phyloP scores from a whole-genome alignment of 2,113 vertebrate species.

The Eclectus roratus region DNA sequence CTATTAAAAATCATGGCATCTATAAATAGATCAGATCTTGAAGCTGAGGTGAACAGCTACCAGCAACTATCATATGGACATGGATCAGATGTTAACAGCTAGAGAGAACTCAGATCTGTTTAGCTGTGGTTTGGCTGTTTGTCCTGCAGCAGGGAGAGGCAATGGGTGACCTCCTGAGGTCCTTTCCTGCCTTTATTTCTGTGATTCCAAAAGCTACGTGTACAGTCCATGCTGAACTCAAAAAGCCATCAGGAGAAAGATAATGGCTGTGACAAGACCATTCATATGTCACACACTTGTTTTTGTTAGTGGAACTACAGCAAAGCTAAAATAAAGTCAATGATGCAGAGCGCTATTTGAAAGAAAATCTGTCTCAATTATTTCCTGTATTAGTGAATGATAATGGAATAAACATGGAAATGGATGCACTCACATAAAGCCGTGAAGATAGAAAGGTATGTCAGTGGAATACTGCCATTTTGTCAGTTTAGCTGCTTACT shows the following conservation, averaged over 20 bases:
- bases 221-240: not conserved
- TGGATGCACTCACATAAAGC: not conserved
- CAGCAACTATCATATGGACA: not conserved
- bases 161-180: not conserved
- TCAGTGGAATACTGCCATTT: constrained; percentile 8
- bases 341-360: not conserved
- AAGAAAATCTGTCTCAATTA: constrained; percentile 22
- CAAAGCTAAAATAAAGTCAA: constrained; percentile 45
- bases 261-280: not conserved
- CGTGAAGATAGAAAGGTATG: not conserved
- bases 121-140: not conserved
- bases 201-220: not conserved
- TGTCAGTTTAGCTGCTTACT: not conserved
- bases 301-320: constrained; percentile 14
- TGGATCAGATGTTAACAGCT: not conserved
- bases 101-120: not conserved
- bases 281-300: not conserved
- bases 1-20: not conserved
- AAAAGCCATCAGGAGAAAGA: not conserved
- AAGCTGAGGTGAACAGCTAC: not conserved
- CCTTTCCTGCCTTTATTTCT: not conserved
- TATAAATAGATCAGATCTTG: not conserved
- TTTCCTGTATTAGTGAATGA: constrained; percentile 14
- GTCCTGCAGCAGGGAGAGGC: not conserved
- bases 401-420: constrained; percentile 35